Percentiles rank a stretch among this genome's conserved stretches.
These are phyloP conservation scores for Leptodirus hochenwartii DNA, from an alignment of 2,888 invertebrate species.

Conservation along the genomic window DNA sequence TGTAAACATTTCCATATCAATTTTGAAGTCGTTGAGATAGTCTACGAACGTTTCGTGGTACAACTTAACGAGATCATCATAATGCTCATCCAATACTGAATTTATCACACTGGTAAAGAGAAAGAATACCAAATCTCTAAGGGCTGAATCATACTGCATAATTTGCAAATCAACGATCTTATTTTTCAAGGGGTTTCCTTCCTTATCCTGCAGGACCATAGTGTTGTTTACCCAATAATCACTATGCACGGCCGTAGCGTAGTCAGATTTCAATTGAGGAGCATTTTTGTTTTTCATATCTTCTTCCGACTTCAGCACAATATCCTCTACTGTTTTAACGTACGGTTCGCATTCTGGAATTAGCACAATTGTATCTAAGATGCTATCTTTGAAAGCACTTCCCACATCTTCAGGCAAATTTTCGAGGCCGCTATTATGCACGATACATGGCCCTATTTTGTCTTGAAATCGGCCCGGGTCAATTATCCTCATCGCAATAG, in stretches of 20 bases:
- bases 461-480: conserved; percentile 28
- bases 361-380: conserved; percentile 17
- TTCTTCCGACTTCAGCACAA: conserved; percentile 11
- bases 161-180: conserved; percentile 43
- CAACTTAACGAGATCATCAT: conserved; percentile 30
- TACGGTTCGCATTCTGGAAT: conserved; percentile 18
- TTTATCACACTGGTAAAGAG: conserved; percentile 33
- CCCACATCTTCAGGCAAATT: conserved; percentile 20
- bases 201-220: conserved; percentile 30
- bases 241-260: conserved; percentile 33
- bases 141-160: conserved; percentile 30
- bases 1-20: conserved; percentile 22
- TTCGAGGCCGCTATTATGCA: conserved; percentile 20
- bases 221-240: conserved; percentile 45
- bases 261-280: conserved; percentile 26
- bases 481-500: conserved; percentile 32
- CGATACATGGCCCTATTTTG: conserved; percentile 25
- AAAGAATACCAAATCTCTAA: conserved; percentile 36
- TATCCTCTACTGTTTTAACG: conserved; percentile 17
- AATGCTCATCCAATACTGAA: conserved; percentile 26
- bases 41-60: conserved; percentile 33
- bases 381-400: conserved; percentile 19
- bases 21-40: conserved; percentile 24
- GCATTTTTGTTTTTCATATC: conserved; percentile 11
- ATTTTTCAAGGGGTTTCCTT: conserved; percentile 27